Conservation (phyloP, 2,888 invertebrate species). For the Drosophila mercatorum region DNA sequence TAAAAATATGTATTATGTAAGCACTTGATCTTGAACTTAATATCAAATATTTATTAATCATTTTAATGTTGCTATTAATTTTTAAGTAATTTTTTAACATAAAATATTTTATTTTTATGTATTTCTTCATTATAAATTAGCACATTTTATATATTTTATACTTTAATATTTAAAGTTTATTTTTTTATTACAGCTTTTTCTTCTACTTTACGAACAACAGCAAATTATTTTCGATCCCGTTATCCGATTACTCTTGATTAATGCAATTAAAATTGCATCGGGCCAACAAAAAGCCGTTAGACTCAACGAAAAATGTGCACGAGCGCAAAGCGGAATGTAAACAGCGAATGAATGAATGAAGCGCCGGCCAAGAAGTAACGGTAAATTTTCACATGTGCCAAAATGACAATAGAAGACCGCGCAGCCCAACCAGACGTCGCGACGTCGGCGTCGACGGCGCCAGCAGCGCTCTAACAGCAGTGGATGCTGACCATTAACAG, state of each 20-base stretch:
- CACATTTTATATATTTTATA: neutral
- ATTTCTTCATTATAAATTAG: no score
- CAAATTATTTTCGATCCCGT: slow-evolving; percentile 4
- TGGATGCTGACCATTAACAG: slow-evolving; percentile 59
- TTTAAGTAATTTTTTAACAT: neutral
- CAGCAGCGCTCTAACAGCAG: slow-evolving; percentile 47
- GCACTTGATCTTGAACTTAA: neutral
- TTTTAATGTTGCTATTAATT: no score
- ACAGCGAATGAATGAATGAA: slow-evolving; percentile 81
- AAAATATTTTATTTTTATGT: neutral
- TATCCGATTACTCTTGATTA: neutral
- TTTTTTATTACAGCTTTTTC: neutral
- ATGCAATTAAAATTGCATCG: slow-evolving; percentile 35
- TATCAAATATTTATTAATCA: neutral
- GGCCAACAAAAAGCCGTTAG: slow-evolving; percentile 39
- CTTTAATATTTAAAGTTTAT: neutral
- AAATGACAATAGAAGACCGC: slow-evolving; percentile 77
- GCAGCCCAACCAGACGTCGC: slow-evolving; percentile 47
- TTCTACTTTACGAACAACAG: neutral
- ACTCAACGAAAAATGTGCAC: slow-evolving; percentile 41
- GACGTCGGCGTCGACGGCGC: slow-evolving; percentile 26
- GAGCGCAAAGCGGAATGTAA: slow-evolving; percentile 76
- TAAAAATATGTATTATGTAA: neutral
- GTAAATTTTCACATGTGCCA: slow-evolving; percentile 80
- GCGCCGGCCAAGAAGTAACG: slow-evolving; percentile 75